A percentile compares a stretch with the other conserved stretches of the same genome.
phyloP scores from a whole-genome alignment of 2,113 vertebrate genomes.

The Phoxinus phoxinus region DNA sequence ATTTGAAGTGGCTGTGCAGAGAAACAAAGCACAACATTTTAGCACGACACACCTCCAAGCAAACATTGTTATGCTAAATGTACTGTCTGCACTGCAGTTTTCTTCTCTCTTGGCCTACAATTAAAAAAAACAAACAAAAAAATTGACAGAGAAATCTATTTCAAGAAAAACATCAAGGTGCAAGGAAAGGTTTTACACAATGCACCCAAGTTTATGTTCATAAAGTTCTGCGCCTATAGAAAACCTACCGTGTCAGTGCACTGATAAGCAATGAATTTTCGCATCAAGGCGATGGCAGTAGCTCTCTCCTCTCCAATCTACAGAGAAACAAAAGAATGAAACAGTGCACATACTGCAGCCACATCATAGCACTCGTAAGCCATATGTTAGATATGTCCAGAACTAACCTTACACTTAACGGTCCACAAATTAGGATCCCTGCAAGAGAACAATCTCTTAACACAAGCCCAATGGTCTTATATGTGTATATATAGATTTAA shows the following conservation, averaged over 20 bases:
- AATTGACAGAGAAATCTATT: neutral
- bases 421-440: conserved; percentile 97
- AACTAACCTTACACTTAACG: conserved; percentile 89
- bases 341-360: neutral
- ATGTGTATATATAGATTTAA: neutral
- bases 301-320: conserved; percentile 92
- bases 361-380: neutral
- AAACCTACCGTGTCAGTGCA: conserved; percentile 88
- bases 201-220: neutral
- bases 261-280: conserved; percentile 97
- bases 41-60: neutral
- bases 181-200: too few relatives aligned
- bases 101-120: neutral
- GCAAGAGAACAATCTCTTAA: conserved; percentile 16
- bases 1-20: conserved; percentile 88
- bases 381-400: neutral
- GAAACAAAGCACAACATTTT: neutral
- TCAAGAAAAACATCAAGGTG: neutral
- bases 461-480: neutral
- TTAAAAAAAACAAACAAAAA: too few relatives aligned
- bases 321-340: neutral
- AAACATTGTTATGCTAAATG: neutral
- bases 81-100: neutral
- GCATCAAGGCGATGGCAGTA: conserved; percentile 92
- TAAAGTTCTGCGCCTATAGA: neutral